Percentiles rank a stretch among this genome's conserved stretches.
These are phyloP conservation scores for Tromatobia lineatoria DNA, from an alignment of 2,888 invertebrate genomes.

Conservation along the genomic window DNA sequence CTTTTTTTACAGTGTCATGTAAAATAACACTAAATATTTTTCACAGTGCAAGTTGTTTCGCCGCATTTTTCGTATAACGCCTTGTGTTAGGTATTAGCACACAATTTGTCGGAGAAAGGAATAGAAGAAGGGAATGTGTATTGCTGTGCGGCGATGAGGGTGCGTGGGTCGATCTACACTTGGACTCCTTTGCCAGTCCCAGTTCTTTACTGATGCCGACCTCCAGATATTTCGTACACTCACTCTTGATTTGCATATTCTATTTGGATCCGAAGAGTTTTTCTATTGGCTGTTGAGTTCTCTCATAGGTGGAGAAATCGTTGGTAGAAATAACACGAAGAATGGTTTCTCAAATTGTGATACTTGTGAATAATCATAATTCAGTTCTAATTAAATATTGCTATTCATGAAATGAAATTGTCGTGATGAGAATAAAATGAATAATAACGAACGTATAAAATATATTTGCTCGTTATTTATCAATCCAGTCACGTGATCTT, in stretches of 20 bases:
- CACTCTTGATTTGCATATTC: constrained; percentile 17
- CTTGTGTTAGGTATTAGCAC: neutral
- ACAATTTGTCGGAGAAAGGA: constrained; percentile 1
- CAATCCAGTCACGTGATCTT: too few relatives aligned
- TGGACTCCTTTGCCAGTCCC: neutral
- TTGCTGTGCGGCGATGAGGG: neutral
- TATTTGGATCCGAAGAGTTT: neutral
- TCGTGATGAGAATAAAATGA: too few relatives aligned
- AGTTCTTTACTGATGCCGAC: neutral
- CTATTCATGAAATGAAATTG: too few relatives aligned
- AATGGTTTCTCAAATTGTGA: neutral
- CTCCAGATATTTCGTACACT: constrained; percentile 12
- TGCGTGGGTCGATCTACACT: constrained; percentile 22
- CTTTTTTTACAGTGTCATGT: too few relatives aligned
- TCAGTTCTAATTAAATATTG: neutral
- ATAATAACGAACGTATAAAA: too few relatives aligned
- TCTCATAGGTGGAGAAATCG: neutral
- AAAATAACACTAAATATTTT: too few relatives aligned
- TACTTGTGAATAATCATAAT: too few relatives aligned
- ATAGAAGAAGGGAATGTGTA: neutral
- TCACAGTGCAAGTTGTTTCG: too few relatives aligned
- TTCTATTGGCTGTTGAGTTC: neutral
- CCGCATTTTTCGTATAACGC: too few relatives aligned
- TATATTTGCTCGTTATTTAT: too few relatives aligned
- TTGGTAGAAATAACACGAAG: neutral